Evolutionary conservation across 2,797 vertebrate species (phyloP).

Genomic region (Bradypodion ventrale): DNA sequence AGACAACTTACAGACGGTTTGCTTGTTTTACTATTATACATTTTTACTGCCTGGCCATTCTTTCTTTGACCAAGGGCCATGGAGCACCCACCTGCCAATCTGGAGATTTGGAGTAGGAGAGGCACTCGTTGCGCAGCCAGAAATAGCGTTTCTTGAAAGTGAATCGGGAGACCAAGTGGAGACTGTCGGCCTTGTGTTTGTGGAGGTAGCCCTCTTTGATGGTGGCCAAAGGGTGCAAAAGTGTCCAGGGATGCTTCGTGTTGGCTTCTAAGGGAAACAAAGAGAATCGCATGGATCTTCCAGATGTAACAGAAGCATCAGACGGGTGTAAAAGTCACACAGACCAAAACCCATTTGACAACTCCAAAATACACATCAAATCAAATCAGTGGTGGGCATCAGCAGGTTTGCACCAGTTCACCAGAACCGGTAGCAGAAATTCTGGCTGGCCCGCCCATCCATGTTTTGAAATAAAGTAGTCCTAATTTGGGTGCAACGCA

Average conservation of each 20-base stretch:
- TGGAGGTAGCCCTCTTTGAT: constrained; percentile 89
- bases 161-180: constrained; percentile 83
- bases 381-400: no score
- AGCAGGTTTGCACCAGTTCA: no score
- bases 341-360: background rate
- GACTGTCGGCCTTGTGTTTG: constrained; percentile 79
- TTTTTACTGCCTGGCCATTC: no score
- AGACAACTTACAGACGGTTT: no score
- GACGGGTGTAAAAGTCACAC: background rate
- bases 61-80: no score
- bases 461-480: no score
- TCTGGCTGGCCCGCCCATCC: no score
- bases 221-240: constrained; percentile 78
- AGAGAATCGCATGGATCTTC: fast-evolving
- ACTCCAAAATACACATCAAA: background rate
- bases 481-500: no score
- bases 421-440: no score
- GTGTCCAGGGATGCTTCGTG: constrained; percentile 70
- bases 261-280: constrained; percentile 59
- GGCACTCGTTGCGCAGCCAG: constrained; percentile 85
- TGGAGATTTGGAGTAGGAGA: constrained; percentile 85
- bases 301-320: no score
- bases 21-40: no score
- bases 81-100: constrained; percentile 84
- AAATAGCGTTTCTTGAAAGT: constrained; percentile 93